phyloP scores from a whole-genome alignment of 2,888 invertebrate genomes.

The Patella ulyssiponensis region DNA sequence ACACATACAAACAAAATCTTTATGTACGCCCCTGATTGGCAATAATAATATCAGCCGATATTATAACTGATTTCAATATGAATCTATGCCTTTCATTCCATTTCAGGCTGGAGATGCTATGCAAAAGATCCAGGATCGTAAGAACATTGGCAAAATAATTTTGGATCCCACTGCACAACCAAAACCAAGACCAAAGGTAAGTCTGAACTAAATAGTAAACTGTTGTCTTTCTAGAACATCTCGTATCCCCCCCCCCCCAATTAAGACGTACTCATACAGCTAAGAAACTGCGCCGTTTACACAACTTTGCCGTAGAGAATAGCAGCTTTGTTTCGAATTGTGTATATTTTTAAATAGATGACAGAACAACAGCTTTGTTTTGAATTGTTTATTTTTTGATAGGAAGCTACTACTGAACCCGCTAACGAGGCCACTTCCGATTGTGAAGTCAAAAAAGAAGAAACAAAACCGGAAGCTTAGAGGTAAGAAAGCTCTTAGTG shows the following conservation, averaged over 20 bases:
- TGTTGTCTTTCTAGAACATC: not conserved
- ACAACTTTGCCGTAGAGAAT: too few relatives aligned
- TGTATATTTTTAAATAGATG: not conserved
- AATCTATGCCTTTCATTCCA: slow-evolving; percentile 3
- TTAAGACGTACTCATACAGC: too few relatives aligned
- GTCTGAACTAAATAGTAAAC: not conserved
- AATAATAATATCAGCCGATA: too few relatives aligned
- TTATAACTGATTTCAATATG: too few relatives aligned
- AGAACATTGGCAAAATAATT: slow-evolving; percentile 90
- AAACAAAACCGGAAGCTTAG: not conserved
- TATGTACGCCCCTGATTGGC: too few relatives aligned
- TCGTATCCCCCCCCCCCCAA: too few relatives aligned
- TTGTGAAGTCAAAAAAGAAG: not conserved
- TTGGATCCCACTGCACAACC: slow-evolving; percentile 79
- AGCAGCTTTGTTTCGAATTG: too few relatives aligned
- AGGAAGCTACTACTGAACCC: slow-evolving; percentile 1
- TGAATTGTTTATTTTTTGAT: not conserved
- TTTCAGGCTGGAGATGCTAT: slow-evolving; percentile 86
- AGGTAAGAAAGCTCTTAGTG: not conserved
- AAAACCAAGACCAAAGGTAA: slow-evolving; percentile 58
- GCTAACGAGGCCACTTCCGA: slow-evolving; percentile 4
- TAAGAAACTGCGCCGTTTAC: too few relatives aligned
- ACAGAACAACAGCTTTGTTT: not conserved
- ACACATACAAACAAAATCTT: too few relatives aligned
- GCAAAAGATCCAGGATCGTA: slow-evolving; percentile 93